Evolutionary conservation across 2,888 invertebrate species (phyloP).

Genomic region (Flexamia atlantica): DNA sequence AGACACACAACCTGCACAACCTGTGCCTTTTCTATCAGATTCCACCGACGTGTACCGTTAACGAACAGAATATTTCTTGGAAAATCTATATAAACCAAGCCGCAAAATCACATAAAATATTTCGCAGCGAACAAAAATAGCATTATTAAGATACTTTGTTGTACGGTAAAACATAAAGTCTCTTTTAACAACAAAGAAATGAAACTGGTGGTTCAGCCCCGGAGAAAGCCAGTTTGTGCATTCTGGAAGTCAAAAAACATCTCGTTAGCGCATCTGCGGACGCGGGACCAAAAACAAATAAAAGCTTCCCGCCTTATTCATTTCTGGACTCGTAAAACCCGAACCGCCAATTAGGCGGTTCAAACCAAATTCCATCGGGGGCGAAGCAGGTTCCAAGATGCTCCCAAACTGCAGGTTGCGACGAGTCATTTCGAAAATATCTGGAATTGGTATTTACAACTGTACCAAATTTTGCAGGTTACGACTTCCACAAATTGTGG

Average conservation of each 20-base stretch:
- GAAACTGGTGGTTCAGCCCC: not conserved
- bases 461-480: constrained; percentile 13
- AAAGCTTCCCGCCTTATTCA: constrained; percentile 44
- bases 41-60: too few relatives aligned
- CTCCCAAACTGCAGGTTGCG: constrained; percentile 36
- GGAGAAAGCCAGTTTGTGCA: constrained; percentile 4
- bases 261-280: constrained; percentile 40
- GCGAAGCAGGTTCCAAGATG: constrained; percentile 38
- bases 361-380: not conserved
- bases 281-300: constrained; percentile 21
- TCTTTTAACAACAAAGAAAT: not conserved
- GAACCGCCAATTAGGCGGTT: constrained; percentile 33
- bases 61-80: too few relatives aligned
- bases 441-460: constrained; percentile 19
- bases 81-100: too few relatives aligned
- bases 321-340: constrained; percentile 39
- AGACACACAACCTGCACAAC: too few relatives aligned
- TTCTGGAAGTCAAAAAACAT: constrained; percentile 14
- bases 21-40: too few relatives aligned
- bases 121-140: too few relatives aligned
- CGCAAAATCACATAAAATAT: too few relatives aligned
- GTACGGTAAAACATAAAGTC: not conserved
- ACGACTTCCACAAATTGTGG: not conserved
- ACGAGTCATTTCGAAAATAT: constrained; percentile 28
- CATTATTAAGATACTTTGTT: constrained; percentile 4